phyloP scores from a whole-genome alignment of 2,113 vertebrate genomes.

The Spea bombifrons region DNA sequence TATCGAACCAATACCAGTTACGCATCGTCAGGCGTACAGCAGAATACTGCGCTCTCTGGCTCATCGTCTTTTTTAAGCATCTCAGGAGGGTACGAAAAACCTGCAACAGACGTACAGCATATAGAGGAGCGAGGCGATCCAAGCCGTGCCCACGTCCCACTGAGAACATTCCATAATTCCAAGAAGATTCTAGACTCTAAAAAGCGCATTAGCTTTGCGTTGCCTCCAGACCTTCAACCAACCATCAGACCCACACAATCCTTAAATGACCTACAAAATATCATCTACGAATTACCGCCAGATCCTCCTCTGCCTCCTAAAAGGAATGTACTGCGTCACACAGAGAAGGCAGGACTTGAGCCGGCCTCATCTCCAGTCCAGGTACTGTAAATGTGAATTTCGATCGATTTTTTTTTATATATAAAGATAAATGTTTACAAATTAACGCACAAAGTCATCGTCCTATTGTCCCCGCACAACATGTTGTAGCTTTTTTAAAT shows the following conservation, averaged over 20 bases:
- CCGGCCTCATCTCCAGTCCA: not conserved
- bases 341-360: not conserved
- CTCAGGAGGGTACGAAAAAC: not conserved
- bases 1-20: not conserved
- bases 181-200: constrained; percentile 19
- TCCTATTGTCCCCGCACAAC: no score
- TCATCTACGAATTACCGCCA: not conserved
- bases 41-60: not conserved
- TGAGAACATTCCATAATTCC: constrained; percentile 40
- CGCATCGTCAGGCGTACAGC: not conserved
- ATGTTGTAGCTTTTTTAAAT: no score
- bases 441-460: no score
- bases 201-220: constrained; percentile 26
- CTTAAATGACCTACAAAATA: constrained; percentile 2
- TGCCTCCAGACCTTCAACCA: not conserved
- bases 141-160: not conserved
- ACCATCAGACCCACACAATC: constrained; percentile 17
- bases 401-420: no score
- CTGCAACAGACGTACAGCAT: not conserved
- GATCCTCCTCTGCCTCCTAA: not conserved
- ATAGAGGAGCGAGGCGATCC: not conserved
- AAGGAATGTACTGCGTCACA: not conserved
- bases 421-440: no score
- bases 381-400: constrained; percentile 3
- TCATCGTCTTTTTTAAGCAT: not conserved